Evolutionary conservation across 1,140 invertebrate genomes (phyloP), one percentile per base, ranked within the genome.

Genomic region (Scaptomyza montana): DNA sequence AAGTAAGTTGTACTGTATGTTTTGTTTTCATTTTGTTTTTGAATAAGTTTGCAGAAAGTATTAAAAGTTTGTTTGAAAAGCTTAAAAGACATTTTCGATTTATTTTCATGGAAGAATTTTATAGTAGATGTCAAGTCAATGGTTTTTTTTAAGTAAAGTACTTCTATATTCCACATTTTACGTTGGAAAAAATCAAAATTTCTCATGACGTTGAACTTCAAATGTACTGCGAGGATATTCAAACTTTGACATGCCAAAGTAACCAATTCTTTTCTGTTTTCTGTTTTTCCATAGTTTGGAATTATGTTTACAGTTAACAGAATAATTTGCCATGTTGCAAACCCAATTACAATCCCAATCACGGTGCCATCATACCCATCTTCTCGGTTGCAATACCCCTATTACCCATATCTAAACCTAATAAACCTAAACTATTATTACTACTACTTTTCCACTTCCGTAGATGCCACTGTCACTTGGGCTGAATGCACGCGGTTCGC

Each of bases 401-500:
- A 7, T 54, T 54, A 0, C 47, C 62, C 62, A 59, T 53, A 1
- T 19, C 46, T 8, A 46, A 49, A 3, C 45, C 47, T 21, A 50
- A 30, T 30, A 50, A 30, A 3, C 67, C 60, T 54, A 43, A 51
- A 51, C 55, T 33, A 59, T 36, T 36, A 5, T 25, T 25, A 25
- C 3, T 25, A 25, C 30, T 28, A 39, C 46, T 47, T 46, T 64
- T 54, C 84, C 84, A 78, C 71, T 87, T 75, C 19, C 59, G 63
- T 10, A 76, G 57, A 43, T 77, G 74, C 77, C 80, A 89, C 60
- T 84, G 87, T 91, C 90, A 91, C 87, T 91, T 91, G 68, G 90
- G 90, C 78, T 87, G 90, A 1, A 91, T 91, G 21, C 81, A 72
- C 5, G 90, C 90, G 1, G 77, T 84, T 2, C 90, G 75, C 30